Evolutionary conservation across 2,113 vertebrate species (phyloP), one percentile per base, ranked within the genome.

Genomic region (Notarius lentiginosus): DNA sequence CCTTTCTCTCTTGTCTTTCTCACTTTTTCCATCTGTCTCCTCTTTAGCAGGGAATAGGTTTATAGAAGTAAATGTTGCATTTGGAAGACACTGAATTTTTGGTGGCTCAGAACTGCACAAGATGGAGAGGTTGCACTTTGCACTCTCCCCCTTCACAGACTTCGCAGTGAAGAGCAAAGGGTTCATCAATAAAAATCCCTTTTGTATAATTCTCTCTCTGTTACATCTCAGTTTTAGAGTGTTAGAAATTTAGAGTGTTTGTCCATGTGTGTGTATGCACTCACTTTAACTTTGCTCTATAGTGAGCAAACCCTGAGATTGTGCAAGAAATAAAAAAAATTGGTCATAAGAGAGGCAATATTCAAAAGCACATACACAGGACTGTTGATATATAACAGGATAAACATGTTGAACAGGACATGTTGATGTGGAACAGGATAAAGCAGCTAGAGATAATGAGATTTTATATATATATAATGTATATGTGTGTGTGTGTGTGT

Each of bases 191-290:
- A 73, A 73, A 75, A 75, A 2, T 20, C 7, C 20, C 22, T 75
- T 10, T 8, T 75, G 20, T 51, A 49, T 4, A n/a, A 53, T 87
- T 92, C 84, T 17, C 81, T 90, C 84, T 89, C 56, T 58, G 87
- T 87, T 84, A 83, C 85, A 89, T 68, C 77, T 30, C 53, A 41
- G 41, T 87, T 84, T 73, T 30, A 88, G 87, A 53, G 85, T 91
- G 92, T 93, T 89, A 88, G 77, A 90, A 63, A 82, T 20, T 6
- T 34, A 18, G 11, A 68, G 27, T 49, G 30, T 77, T 30, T 83
- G 61, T 79, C 11, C 30, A n/a, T 83, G 24, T 27, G 11, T 30
- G 84, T 24, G 76, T 51, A 73, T 55, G 79, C 68, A 73, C 56
- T 76, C 81, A 58, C 53, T 82, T 88, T 82, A 61, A 76, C 18